Base-by-base conservation (phyloP, 35 echinoderm and acorn worm genomes). In the Eucidaris tribuloides region DNA sequence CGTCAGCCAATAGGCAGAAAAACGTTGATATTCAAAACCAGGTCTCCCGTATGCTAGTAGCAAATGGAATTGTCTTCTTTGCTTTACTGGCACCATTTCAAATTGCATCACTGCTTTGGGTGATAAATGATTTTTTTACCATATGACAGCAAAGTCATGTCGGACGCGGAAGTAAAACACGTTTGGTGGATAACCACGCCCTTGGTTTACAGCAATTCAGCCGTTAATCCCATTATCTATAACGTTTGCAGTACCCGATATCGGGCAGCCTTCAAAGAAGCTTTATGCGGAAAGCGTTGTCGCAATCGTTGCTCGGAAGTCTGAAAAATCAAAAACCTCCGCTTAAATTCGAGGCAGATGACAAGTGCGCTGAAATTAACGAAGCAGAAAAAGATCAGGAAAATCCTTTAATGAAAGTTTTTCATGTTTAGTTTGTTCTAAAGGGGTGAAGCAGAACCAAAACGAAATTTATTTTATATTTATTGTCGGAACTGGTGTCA, bases 221-320 rank as follows among this genome's bases (percentile, higher is more conserved):
- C 89, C 17, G 78, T 96, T 7, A 96, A 96, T 81, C 93, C 93
- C 36, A 87, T 96, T 17, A 96, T 96, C 79, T 96, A 96, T 65
- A 96, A 96, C 39, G 85, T 81, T 14, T 59, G 81, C 0, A 96
- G 88, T 58, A 84, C 93, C 2, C 52, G 89, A 27, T 96, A 96
- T 74, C 61, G 93, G 41, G 42, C 71, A 20, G 88, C 93, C 36
- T 88, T 96, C 42, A 15, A 79, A 17, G 86, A 89, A 54, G 92
- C 92, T 0, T 94, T 94, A 25, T 74, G 38, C 44, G 44, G 44
- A 24, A 74, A 74, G 35, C 37, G 19, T 33, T 74, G 68, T 36
- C 38, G 25, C 24, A 74, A 74, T 42, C 29, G 68, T 33, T 24
- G 68, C 38, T 74, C 7, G n/a, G n/a, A n/a, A n/a, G n/a, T n/a